phyloP scores from a whole-genome alignment of 2,113 vertebrate species.

The sheep (Ovis aries) region DNA sequence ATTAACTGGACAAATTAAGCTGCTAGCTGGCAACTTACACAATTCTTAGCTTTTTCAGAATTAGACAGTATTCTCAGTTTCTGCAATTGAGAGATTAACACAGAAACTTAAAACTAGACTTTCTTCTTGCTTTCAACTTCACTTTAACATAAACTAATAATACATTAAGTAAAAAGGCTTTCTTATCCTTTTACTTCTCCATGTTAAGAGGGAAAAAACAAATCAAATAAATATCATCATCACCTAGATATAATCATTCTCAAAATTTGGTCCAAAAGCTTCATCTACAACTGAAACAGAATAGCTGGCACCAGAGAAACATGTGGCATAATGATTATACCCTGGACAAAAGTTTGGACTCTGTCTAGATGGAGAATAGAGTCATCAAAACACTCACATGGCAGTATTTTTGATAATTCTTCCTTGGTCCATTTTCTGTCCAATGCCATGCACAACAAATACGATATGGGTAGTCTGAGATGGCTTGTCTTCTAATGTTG shows the following conservation, averaged over 20 bases:
- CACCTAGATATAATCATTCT: background rate
- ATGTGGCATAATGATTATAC: background rate
- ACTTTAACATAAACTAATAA: background rate
- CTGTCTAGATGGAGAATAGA: background rate
- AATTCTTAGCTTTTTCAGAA: background rate
- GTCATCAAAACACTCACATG: constrained; percentile 86
- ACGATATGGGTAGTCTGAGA: constrained; percentile 95
- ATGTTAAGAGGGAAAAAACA: background rate
- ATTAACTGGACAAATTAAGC: background rate
- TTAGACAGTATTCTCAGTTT: background rate
- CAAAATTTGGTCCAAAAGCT: background rate
- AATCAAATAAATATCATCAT: background rate
- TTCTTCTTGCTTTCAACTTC: background rate
- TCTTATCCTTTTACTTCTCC: background rate
- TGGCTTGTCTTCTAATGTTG: constrained; percentile 93
- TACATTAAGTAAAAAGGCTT: background rate
- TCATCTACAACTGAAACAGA: background rate
- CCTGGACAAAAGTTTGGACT: background rate
- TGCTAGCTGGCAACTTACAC: background rate
- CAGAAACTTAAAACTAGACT: background rate
- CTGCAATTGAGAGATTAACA: constrained; percentile 11
- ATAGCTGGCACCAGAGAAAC: background rate
- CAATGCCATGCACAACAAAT: constrained; percentile 99
- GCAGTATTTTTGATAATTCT: constrained; percentile 99
- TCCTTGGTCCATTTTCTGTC: constrained; percentile 99